phyloP scores from a whole-genome alignment of 2,888 invertebrate species.

The Camptogramma bilineatum region DNA sequence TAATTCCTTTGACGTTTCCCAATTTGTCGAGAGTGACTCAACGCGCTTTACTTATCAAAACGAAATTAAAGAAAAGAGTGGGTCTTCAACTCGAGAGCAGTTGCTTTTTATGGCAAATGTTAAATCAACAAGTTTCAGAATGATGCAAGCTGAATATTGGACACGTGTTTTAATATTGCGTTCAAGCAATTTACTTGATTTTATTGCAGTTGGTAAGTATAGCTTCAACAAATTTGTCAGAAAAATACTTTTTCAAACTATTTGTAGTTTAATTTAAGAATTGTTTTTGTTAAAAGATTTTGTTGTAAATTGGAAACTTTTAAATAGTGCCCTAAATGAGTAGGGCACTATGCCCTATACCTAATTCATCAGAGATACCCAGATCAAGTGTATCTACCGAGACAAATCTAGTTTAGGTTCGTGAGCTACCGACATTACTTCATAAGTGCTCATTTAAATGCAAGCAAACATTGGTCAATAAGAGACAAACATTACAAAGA shows the following conservation, averaged over 20 bases:
- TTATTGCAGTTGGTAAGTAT: conserved; percentile 31
- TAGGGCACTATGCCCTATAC: no score
- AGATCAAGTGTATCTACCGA: conserved; percentile 48
- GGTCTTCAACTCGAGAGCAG: conserved; percentile 54
- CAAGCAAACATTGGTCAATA: conserved; percentile 65
- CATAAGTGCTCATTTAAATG: conserved; percentile 67
- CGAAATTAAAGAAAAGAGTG: conserved; percentile 62
- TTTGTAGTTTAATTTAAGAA: neutral
- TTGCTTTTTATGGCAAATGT: conserved; percentile 73
- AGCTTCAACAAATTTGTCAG: conserved; percentile 14
- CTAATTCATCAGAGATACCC: neutral
- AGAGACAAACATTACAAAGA: conserved; percentile 54
- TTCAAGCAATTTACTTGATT: conserved; percentile 54
- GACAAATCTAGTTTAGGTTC: conserved; percentile 61
- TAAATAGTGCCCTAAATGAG: no score
- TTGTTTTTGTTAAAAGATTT: conserved; percentile 28
- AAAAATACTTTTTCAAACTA: neutral
- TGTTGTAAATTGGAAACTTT: neutral
- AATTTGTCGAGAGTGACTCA: conserved; percentile 59
- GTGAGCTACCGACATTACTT: conserved; percentile 59
- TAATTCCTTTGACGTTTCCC: conserved; percentile 49
- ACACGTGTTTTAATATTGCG: conserved; percentile 51
- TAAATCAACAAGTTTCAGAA: conserved; percentile 72
- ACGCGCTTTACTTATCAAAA: conserved; percentile 60
- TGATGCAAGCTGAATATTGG: conserved; percentile 63